phyloP scores from a whole-genome alignment of 2,113 vertebrate genomes.

The Pungitius pungitius region DNA sequence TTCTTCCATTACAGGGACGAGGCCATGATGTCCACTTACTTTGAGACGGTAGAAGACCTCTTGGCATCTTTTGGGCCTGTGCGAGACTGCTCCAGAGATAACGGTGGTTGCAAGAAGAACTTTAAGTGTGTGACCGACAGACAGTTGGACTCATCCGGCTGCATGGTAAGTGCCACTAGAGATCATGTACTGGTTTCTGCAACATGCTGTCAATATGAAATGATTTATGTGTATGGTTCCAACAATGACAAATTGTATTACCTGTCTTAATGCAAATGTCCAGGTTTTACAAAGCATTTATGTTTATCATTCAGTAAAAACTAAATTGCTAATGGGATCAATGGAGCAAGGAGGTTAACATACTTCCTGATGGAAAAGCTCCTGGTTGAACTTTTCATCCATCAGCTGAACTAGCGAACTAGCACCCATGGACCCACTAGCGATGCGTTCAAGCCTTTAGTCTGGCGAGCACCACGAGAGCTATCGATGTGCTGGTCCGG shows the following conservation, averaged over 20 bases:
- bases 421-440: conserved; percentile 5
- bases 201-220: neutral
- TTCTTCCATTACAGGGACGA: conserved; percentile 88
- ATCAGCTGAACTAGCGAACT: conserved; percentile 25
- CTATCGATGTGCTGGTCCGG: neutral
- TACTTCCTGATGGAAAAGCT: conserved; percentile 9
- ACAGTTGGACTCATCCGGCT: conserved; percentile 92
- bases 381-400: conserved; percentile 5
- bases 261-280: neutral
- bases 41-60: conserved; percentile 95
- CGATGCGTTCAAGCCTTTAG: conserved; percentile 17
- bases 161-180: conserved; percentile 85
- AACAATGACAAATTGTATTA: neutral
- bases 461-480: neutral
- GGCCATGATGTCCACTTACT: conserved; percentile 96
- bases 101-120: conserved; percentile 96
- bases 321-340: neutral
- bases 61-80: conserved; percentile 95
- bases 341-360: too few species aligned
- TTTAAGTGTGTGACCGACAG: conserved; percentile 97
- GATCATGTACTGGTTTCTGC: neutral
- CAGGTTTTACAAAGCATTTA: neutral
- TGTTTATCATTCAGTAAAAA: neutral
- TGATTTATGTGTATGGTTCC: too few species aligned
- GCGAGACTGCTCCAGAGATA: conserved; percentile 94